These are phyloP conservation scores for Pelecanoides urinatrix DNA, from an alignment of 2,113 vertebrate genomes.

Conservation along the genomic window DNA sequence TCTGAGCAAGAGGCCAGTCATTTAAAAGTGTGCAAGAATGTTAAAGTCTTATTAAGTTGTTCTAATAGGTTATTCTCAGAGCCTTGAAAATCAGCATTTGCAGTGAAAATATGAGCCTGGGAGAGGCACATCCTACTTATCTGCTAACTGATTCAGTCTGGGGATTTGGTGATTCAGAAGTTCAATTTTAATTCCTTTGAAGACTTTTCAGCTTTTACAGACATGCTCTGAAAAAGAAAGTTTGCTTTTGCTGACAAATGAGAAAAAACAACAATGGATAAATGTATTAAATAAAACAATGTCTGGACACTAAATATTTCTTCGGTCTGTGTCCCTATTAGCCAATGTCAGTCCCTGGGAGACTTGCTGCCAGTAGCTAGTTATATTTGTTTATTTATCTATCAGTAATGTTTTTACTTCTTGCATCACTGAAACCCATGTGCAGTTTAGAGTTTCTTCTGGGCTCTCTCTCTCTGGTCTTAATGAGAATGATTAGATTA, in stretches of 20 bases:
- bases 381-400: conserved; percentile 13
- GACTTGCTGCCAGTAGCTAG: not conserved
- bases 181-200: not conserved
- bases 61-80: not conserved
- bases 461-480: not conserved
- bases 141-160: not conserved
- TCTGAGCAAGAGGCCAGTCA: not conserved
- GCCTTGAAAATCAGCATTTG: not conserved
- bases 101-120: not conserved
- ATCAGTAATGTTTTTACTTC: not conserved
- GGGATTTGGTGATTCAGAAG: not conserved
- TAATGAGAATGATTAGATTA: not conserved
- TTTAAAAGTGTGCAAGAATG: not conserved
- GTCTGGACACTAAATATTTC: not conserved
- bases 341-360: not conserved
- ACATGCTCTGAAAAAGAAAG: not conserved
- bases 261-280: not conserved
- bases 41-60: not conserved
- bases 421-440: not conserved
- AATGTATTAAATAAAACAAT: not conserved
- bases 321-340: not conserved
- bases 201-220: not conserved
- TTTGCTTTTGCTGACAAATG: conserved; percentile 12
- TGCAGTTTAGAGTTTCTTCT: not conserved
- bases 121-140: not conserved